Evolutionary conservation across 2,113 vertebrate genomes (phyloP).

Genomic region (Sylvietta virens): DNA sequence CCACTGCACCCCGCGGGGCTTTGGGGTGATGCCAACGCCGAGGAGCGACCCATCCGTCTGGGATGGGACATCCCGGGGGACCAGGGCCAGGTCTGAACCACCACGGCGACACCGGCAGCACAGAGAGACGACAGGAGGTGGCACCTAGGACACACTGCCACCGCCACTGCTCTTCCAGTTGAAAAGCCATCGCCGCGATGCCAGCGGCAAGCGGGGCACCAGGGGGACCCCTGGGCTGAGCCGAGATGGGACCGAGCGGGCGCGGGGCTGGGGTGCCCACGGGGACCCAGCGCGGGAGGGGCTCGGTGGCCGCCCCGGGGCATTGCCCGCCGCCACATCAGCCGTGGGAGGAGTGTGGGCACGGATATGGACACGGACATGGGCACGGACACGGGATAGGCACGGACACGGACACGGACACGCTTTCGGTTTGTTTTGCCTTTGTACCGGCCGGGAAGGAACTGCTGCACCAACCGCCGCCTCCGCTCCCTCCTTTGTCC

Average conservation of each 20-base stretch:
- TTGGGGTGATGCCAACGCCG: accelerated
- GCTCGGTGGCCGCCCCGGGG: neutral
- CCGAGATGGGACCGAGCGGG: neutral
- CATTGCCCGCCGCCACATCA: neutral
- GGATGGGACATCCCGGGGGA: neutral
- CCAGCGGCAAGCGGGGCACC: neutral
- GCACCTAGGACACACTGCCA: neutral
- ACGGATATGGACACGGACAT: neutral
- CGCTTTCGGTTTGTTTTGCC: conserved; percentile 53
- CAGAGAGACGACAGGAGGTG: neutral
- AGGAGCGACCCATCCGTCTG: neutral
- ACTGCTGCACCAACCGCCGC: conserved; percentile 53
- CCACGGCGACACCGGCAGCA: neutral
- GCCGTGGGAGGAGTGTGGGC: neutral
- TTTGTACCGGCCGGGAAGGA: conserved; percentile 60
- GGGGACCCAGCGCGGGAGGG: neutral
- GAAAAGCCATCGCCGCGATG: neutral
- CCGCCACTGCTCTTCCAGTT: neutral
- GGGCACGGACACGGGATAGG: neutral
- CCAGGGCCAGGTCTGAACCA: neutral
- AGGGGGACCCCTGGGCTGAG: neutral
- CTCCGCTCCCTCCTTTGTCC: conserved; percentile 30
- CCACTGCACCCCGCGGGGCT: accelerated
- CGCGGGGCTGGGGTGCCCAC: neutral
- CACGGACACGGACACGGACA: neutral